Conservation (phyloP, 2,797 vertebrate genomes). For the Phaenicophaeus curvirostris region DNA sequence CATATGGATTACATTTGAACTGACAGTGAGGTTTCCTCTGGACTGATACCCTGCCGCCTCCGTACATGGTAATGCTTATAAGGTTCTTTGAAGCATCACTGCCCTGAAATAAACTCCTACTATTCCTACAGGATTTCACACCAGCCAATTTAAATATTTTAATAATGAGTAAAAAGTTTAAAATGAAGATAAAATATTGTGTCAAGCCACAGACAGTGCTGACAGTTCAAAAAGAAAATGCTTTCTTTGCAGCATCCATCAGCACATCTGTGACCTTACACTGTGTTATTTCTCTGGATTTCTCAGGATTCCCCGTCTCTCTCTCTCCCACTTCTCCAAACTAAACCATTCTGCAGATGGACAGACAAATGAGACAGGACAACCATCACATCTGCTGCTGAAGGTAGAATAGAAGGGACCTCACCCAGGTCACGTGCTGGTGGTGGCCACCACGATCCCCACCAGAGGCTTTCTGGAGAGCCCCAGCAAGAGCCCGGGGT, state of each 20-base stretch:
- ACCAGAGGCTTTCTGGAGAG: not conserved
- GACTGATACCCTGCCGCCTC: constrained; percentile 33
- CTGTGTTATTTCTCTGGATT: not conserved
- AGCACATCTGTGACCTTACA: constrained; percentile 17
- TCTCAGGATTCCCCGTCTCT: not conserved
- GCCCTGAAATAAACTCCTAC: constrained; percentile 65
- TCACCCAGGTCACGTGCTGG: not conserved
- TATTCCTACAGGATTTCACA: constrained; percentile 59
- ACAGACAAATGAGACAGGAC: not conserved
- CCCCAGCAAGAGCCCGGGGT: not conserved
- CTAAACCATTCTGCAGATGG: not conserved
- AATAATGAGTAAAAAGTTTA: constrained; percentile 69
- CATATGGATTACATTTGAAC: constrained; percentile 69
- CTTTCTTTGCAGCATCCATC: constrained; percentile 50
- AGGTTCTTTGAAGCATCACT: constrained; percentile 27
- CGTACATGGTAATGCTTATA: constrained; percentile 44
- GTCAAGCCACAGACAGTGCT: constrained; percentile 66
- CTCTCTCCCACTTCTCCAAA: not conserved
- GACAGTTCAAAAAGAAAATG: constrained; percentile 70
- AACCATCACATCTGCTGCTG: not conserved
- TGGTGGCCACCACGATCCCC: not conserved
- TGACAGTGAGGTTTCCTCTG: constrained; percentile 50
- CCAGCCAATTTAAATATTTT: constrained; percentile 71
- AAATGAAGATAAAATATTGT: constrained; percentile 57
- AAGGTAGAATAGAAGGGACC: not conserved